Conservation (phyloP, 2,113 vertebrate genomes). For the Reinhardtius hippoglossoides region DNA sequence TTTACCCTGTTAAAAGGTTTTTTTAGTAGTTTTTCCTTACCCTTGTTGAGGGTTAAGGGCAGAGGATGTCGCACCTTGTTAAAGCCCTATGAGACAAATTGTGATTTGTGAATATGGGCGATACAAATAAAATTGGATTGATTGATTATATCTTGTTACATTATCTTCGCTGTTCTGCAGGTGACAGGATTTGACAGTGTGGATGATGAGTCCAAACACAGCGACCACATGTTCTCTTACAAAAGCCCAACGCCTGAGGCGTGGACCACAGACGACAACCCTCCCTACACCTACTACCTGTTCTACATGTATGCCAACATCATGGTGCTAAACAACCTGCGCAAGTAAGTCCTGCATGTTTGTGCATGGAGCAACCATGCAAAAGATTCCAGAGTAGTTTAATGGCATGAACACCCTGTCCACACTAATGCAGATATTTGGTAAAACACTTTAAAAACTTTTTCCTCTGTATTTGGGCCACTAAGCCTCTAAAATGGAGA, state of each 20-base stretch:
- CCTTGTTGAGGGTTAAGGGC: too few relatives aligned
- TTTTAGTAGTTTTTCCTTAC: too few relatives aligned
- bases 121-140: too few relatives aligned
- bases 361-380: too few relatives aligned
- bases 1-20: too few relatives aligned
- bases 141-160: not conserved
- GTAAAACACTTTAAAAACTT: too few relatives aligned
- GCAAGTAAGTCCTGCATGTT: constrained; percentile 84
- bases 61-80: too few relatives aligned
- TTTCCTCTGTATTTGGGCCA: too few relatives aligned
- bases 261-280: constrained; percentile 93
- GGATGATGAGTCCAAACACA: constrained; percentile 98
- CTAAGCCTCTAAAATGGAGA: too few relatives aligned
- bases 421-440: too few relatives aligned
- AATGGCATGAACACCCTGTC: not conserved
- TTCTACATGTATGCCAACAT: constrained; percentile 99
- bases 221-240: constrained; percentile 95
- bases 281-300: constrained; percentile 97
- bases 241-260: constrained; percentile 93
- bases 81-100: too few relatives aligned
- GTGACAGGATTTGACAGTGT: constrained; percentile 98
- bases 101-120: too few relatives aligned
- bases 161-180: constrained; percentile 67
- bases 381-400: not conserved
- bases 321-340: constrained; percentile 98